Conservation (phyloP, 2,113 vertebrate genomes). For the Orientallactaga bullata region DNA sequence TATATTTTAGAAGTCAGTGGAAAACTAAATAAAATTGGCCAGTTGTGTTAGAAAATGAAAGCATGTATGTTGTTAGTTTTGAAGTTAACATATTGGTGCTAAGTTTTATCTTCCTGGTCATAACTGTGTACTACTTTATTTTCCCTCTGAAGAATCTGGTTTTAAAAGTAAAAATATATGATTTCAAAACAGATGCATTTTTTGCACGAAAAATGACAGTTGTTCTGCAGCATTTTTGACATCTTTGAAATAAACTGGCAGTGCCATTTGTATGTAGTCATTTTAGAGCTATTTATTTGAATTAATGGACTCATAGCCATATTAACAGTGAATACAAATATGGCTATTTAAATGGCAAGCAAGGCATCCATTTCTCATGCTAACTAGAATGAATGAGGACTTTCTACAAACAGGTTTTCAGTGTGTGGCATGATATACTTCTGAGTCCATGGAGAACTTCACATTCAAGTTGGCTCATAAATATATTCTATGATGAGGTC, state of each 20-base stretch:
- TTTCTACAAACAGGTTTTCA: background rate
- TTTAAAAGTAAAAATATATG: constrained; percentile 51
- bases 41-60: constrained; percentile 52
- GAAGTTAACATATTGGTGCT: background rate
- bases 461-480: constrained; percentile 8
- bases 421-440: background rate
- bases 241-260: constrained; percentile 56
- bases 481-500: background rate
- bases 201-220: background rate
- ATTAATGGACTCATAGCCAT: constrained; percentile 28
- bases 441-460: background rate
- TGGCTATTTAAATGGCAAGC: constrained; percentile 35
- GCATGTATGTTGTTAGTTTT: constrained; percentile 46
- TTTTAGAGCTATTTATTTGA: constrained; percentile 2
- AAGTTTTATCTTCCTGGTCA: constrained; percentile 38
- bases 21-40: constrained; percentile 41
- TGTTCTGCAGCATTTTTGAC: background rate
- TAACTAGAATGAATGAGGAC: constrained; percentile 15
- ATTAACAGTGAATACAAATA: constrained; percentile 51
- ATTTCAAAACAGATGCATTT: constrained; percentile 19
- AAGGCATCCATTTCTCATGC: constrained; percentile 9
- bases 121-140: constrained; percentile 9
- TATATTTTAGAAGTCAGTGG: constrained; percentile 30
- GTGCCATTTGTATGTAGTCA: constrained; percentile 2
- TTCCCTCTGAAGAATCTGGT: constrained; percentile 17